Base-by-base conservation (phyloP, 2,797 vertebrate species). In the Remorina albescens region DNA sequence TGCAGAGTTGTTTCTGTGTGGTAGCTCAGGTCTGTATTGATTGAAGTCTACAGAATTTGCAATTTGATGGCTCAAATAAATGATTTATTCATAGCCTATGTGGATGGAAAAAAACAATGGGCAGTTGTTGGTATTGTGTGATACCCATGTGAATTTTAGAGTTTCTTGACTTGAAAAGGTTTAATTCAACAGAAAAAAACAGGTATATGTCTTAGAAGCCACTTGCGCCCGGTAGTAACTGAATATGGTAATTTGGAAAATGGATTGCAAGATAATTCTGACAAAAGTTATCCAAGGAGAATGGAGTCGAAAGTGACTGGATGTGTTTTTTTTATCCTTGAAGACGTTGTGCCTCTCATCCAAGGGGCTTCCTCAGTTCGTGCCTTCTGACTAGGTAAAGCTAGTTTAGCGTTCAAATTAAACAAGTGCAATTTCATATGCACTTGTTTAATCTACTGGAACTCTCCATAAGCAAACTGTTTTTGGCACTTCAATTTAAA, bases 401-500 rank as follows among this genome's bases (percentile, higher is more conserved):
- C n/a, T n/a, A n/a, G n/a, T n/a, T n/a, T n/a, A n/a, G n/a, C n/a
- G n/a, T n/a, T n/a, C n/a, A n/a, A n/a, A n/a, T n/a, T n/a, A n/a
- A n/a, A n/a, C n/a, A n/a, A n/a, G n/a, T n/a, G n/a, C n/a, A n/a
- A n/a, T n/a, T n/a, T n/a, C n/a, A n/a, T n/a, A 32, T 25, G 3
- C 32, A 25, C 21, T 44, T 25, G n/a, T 54, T 50, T 0, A 16
- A 60, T 28, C 13, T 42, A 19, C 51, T 41, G 36, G 10, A 72
- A 54, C 30, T 56, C 19, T 51, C 50, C 4, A 46, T 18, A 32
- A 68, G 25, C 0, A 13, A 55, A 36, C 58, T 26, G 39, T 25
- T 7, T 66, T 62, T 44, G 26, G 84, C 41, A 54, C 49, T 51
- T 65, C 39, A 49, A 7, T 47, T 67, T 67, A 39, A 63, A 60